Base-by-base conservation (phyloP, 2,113 vertebrate species). In the Notarius quadriscutis region DNA sequence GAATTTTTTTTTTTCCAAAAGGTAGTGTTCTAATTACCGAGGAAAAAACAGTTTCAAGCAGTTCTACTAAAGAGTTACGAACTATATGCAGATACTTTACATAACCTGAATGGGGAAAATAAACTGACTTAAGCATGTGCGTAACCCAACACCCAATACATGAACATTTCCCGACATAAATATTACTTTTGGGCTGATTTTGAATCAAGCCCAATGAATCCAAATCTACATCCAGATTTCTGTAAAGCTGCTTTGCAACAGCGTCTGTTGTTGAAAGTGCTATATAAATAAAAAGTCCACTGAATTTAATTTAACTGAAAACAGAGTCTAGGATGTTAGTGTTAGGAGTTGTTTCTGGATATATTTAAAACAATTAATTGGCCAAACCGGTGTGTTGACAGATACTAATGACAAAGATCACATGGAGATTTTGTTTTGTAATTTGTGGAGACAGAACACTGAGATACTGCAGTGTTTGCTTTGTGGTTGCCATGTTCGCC, bases 401-500 rank as follows among this genome's bases (percentile, higher is more conserved):
- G 57, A 63, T 9, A 17, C 5, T 30, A 51, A 78, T 27, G 41
- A 67, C n/a, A 79, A 86, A n/a, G 30, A 30, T 30, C 62, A 58
- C 51, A 71, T 69, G 30, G 17, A 25, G 55, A 41, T 82, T 74
- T 74, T 27, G 8, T 80, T 63, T 25, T 72, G 65, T 11, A 62
- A 25, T 80, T 79, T 86, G 25, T 50, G 18, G 11, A n/a, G 25
- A 30, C 11, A 8, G 60, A 78, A 78, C 72, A 34, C 48, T 87
- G 48, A 57, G 10, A 55, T 78, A 14, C 51, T 67, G 81, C 30
- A 9, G 10, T 69, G 27, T 79, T 84, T 72, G 65, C 63, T 67
- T 65, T 57, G 72, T 58, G 74, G 71, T 84, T 84, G 81, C 87
- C 81, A 87, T 84, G 87, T 63, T 84, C 4, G 1, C 30, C 22